Conservation (phyloP, 2,797 vertebrate species). For the Ctenochaetus hawaiiensis region DNA sequence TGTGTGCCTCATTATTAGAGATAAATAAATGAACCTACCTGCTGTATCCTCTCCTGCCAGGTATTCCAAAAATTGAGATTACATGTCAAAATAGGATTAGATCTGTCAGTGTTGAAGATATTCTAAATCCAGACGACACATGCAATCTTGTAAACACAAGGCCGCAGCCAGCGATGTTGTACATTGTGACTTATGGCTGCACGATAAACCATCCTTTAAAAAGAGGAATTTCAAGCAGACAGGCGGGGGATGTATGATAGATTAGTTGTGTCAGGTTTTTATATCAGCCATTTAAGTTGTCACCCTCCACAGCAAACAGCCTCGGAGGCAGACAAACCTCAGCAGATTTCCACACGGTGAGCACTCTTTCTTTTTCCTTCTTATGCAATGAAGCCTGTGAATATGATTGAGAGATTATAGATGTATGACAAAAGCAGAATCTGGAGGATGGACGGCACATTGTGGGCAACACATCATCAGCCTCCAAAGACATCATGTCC, state of each 20-base stretch:
- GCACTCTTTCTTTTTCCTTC: conserved; percentile 48
- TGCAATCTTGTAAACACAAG: conserved; percentile 74
- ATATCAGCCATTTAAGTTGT: conserved; percentile 86
- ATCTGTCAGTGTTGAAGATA: conserved; percentile 47
- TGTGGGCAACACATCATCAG: conserved; percentile 32
- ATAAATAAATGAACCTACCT: conserved; percentile 8
- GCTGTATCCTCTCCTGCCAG: conserved; percentile 16
- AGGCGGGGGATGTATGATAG: conserved; percentile 76
- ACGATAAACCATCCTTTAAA: conserved; percentile 79
- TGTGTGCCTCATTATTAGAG: background rate
- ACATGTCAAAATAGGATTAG: conserved; percentile 48
- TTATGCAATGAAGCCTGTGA: conserved; percentile 40
- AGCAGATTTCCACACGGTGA: conserved; percentile 62
- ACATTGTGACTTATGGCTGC: conserved; percentile 66
- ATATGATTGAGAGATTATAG: conserved; percentile 67
- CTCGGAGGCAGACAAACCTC: conserved; percentile 68
- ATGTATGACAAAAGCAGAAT: conserved; percentile 47
- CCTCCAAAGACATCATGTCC: conserved; percentile 43
- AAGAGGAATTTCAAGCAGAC: conserved; percentile 75
- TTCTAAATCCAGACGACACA: conserved; percentile 57
- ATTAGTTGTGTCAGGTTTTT: conserved; percentile 84
- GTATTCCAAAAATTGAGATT: conserved; percentile 50
- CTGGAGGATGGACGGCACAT: conserved; percentile 31
- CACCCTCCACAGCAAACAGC: conserved; percentile 77
- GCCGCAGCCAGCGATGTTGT: conserved; percentile 58